A percentile compares a stretch with the other conserved stretches of the same genome.
Conservation (phyloP, 2,797 vertebrate genomes). For the Ceyx erithaca region DNA sequence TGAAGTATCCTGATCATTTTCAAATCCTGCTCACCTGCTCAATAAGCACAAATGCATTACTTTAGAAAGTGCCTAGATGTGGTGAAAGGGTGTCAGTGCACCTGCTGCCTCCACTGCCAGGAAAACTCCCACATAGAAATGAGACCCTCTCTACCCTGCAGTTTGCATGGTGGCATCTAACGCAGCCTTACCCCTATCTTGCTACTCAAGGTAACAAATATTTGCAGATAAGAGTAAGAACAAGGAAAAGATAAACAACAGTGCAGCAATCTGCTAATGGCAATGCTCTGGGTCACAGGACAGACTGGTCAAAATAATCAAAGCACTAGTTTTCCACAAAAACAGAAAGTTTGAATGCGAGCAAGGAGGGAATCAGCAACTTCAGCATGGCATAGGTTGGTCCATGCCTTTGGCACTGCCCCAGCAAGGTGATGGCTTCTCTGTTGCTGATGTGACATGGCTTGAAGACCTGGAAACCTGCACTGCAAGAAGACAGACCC, state of each 20-base stretch:
- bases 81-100: neutral
- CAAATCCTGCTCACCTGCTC: constrained; percentile 65
- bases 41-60: neutral
- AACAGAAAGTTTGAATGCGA: neutral
- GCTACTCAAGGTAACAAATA: neutral
- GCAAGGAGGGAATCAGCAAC: neutral
- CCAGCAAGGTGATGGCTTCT: neutral
- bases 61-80: neutral
- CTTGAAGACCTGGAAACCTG: neutral
- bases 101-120: fast-evolving
- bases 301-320: neutral
- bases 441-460: neutral
- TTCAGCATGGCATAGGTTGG: fast-evolving
- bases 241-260: neutral
- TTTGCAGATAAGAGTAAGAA: neutral
- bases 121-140: neutral
- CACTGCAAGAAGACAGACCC: neutral
- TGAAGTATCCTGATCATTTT: constrained; percentile 72
- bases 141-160: neutral
- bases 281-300: neutral
- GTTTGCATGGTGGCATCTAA: neutral
- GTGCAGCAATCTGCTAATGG: neutral
- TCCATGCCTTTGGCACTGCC: neutral
- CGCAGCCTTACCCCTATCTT: neutral
- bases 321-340: neutral